Evolutionary conservation across 2,797 vertebrate species (phyloP).

Genomic region (Leptoclinus maculatus): DNA sequence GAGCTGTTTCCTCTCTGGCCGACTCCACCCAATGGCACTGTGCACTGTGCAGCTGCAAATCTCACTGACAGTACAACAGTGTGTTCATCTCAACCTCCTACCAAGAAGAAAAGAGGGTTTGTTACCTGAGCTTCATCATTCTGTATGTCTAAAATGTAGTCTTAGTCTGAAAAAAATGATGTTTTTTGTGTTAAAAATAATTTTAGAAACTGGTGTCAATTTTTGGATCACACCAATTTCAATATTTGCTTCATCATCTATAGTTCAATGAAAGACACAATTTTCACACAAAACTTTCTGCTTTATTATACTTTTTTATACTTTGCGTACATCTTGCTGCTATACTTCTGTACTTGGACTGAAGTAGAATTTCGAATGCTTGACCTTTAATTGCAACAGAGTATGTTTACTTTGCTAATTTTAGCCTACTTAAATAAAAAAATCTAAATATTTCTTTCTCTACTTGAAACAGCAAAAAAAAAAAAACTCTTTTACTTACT

Average conservation of each 20-base stretch:
- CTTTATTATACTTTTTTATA: neutral
- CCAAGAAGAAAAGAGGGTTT: neutral
- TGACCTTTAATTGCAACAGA: neutral
- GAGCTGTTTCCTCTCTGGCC: conserved; percentile 76
- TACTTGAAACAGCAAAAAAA: neutral
- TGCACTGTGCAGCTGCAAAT: conserved; percentile 75
- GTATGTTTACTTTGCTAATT: neutral
- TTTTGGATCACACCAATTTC: neutral
- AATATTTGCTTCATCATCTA: neutral
- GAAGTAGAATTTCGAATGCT: neutral
- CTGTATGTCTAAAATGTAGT: neutral
- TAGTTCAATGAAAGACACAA: neutral
- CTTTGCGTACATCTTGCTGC: neutral
- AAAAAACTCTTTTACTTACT: neutral
- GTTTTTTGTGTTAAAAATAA: neutral
- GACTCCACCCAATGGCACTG: conserved; percentile 81
- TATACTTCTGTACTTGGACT: neutral
- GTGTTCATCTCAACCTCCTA: conserved; percentile 20
- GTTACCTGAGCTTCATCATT: conserved; percentile 6
- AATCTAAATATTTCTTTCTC: neutral
- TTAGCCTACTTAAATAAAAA: neutral
- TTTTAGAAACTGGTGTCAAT: neutral
- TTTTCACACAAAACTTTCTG: neutral
- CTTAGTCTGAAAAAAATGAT: neutral
- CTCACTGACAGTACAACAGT: conserved; percentile 58